Conservation (phyloP, 2,113 vertebrate species). For the Canis aureus region DNA sequence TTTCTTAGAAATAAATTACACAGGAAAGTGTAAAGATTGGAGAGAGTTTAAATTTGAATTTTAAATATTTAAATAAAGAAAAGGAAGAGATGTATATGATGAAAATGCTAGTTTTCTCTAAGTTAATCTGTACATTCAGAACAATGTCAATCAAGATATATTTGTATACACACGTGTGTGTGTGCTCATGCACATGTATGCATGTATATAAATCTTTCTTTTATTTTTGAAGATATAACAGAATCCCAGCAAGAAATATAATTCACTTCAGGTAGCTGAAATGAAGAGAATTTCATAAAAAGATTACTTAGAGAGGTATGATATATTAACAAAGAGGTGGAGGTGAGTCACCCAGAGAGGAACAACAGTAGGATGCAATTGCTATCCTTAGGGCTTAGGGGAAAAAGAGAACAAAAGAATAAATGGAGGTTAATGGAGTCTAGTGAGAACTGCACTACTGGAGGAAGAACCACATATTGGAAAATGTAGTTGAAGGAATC, state of each 20-base stretch:
- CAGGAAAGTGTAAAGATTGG: not conserved
- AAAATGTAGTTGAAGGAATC: not conserved
- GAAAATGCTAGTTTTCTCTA: not conserved
- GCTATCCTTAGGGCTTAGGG: not conserved
- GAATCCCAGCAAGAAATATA: not conserved
- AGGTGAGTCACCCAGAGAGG: not conserved
- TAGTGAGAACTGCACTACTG: not conserved
- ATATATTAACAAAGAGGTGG: not conserved
- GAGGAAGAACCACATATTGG: not conserved
- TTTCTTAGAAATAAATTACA: not conserved
- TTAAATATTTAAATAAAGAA: not conserved
- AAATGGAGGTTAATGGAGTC: not conserved
- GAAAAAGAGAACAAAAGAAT: not conserved
- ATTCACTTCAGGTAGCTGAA: not conserved
- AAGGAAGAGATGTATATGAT: not conserved
- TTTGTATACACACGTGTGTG: not conserved
- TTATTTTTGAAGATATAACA: not conserved
- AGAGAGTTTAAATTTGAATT: not conserved
- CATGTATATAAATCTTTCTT: not conserved
- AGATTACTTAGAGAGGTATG: not conserved
- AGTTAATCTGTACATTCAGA: not conserved
- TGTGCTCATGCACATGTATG: not conserved
- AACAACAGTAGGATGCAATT: not conserved
- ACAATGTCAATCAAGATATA: not conserved
- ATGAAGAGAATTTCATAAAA: not conserved